Evolutionary conservation across 2,113 vertebrate genomes (phyloP).

Genomic region (Corythaeola cristata): DNA sequence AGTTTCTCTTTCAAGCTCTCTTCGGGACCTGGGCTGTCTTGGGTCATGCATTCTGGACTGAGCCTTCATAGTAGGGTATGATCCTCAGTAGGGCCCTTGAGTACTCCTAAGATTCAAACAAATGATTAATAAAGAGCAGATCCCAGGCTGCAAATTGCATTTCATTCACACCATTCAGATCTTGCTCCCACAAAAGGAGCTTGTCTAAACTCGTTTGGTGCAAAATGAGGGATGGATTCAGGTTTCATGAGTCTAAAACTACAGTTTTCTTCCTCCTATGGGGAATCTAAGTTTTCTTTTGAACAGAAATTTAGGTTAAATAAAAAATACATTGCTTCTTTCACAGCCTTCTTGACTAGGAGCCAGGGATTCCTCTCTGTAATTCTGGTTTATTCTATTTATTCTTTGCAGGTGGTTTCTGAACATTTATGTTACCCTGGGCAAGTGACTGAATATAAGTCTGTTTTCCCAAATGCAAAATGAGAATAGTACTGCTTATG

Average conservation of each 20-base stretch:
- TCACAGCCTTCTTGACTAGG: constrained; percentile 23
- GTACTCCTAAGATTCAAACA: constrained; percentile 11
- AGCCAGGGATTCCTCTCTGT: not conserved
- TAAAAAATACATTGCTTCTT: constrained; percentile 50
- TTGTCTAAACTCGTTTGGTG: constrained; percentile 51
- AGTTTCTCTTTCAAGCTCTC: not conserved
- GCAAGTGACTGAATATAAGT: not conserved
- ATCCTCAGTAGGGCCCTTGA: not conserved
- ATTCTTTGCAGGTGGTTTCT: constrained; percentile 57
- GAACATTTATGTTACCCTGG: not conserved
- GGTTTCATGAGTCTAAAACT: constrained; percentile 36
- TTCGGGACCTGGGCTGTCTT: not conserved
- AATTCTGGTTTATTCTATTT: constrained; percentile 31
- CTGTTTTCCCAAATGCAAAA: not conserved
- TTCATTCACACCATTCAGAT: constrained; percentile 49
- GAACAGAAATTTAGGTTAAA: constrained; percentile 57
- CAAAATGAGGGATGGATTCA: constrained; percentile 41
- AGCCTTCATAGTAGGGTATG: not conserved
- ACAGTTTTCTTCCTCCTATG: constrained; percentile 20
- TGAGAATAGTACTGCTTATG: not conserved
- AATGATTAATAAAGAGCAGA: constrained; percentile 64
- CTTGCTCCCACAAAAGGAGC: not conserved
- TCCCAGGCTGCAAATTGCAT: constrained; percentile 18
- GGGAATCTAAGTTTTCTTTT: constrained; percentile 59
- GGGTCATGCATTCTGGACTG: not conserved